phyloP scores from a whole-genome alignment of 2,888 invertebrate genomes.

The Nineta flava region DNA sequence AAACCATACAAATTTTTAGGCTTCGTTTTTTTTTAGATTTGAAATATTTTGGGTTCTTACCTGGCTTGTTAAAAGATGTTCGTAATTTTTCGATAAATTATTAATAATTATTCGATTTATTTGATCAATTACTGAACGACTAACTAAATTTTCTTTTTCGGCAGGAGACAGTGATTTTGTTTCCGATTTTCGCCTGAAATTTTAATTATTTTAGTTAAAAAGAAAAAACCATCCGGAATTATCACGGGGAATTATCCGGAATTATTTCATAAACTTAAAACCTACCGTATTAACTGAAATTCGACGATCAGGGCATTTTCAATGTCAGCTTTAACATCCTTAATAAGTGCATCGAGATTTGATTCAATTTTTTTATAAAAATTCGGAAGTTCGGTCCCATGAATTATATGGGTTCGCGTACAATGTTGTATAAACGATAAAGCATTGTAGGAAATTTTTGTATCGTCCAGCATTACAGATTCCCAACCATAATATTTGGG shows the following conservation, averaged over 20 bases:
- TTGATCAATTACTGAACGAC: conserved; percentile 40
- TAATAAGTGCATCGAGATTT: conserved; percentile 23
- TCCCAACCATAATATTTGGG: conserved; percentile 67
- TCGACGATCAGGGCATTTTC: conserved; percentile 36
- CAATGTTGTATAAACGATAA: conserved; percentile 54
- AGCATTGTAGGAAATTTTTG: conserved; percentile 45
- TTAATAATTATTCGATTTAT: conserved; percentile 52
- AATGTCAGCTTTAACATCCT: conserved; percentile 33
- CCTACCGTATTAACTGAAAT: too few species aligned
- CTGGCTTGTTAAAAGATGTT: conserved; percentile 46
- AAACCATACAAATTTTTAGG: conserved; percentile 13
- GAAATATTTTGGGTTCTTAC: conserved; percentile 21
- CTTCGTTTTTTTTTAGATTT: not conserved
- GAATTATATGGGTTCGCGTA: conserved; percentile 60
- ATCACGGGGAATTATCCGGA: too few species aligned
- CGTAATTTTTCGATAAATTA: conserved; percentile 36
- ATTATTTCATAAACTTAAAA: too few species aligned
- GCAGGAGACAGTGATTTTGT: conserved; percentile 17
- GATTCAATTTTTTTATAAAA: conserved; percentile 26
- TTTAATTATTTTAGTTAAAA: not conserved
- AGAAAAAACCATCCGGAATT: not conserved
- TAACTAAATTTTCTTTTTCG: conserved; percentile 28
- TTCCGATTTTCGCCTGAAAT: conserved; percentile 16
- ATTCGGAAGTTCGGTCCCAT: conserved; percentile 40
- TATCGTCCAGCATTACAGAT: conserved; percentile 42